Base-by-base conservation (phyloP, 2,888 invertebrate genomes). In the Drosophila quinaria region DNA sequence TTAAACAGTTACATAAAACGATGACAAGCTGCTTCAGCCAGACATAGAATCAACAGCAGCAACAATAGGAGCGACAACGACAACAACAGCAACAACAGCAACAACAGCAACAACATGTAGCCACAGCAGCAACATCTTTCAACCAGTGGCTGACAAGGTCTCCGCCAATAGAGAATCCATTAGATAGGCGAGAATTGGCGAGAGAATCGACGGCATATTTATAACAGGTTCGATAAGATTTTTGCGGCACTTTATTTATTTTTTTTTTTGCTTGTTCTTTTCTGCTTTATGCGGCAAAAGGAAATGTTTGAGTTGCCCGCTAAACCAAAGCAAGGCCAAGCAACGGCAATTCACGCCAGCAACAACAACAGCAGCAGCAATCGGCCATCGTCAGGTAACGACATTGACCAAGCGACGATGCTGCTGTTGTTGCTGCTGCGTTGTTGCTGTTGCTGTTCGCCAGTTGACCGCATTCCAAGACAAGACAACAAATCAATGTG, bases 211-310 rank as follows among this genome's bases (percentile, higher is more conserved):
- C 29, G 17, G 31, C 46, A 42, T 78, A 29, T 29, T 29, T 29
- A 85, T 84, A 84, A 84, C 84, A 87, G 84, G 84, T 87, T 87
- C 87, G 74, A 87, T 81, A 74, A 71, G 80, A 81, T 81, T 81
- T 72, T 81, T 83, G 84, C 84, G 87, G 87, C 84, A 81, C 70
- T 80, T 82, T 80, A 72, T 82, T 84, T 82, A 77, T 76, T 64
- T 70, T 76, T 81, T 17, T 35, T n/a, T 35, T 19, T 17, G 25
- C 29, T 22, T 46, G 4, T 25, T 25, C 11, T 13, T 22, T 44
- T 6, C 5, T 49, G 13, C 11, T 44, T 44, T 13, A 13, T n/a
- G 86, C 78, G 80, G 87, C 83, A 76, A 74, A 87, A 87, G 87
- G 81, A 87, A 84, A 81, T 73, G 83, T 83, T 83, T 82, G 80